phyloP scores from a whole-genome alignment of 2,797 vertebrate species.

The Zalophus californianus region DNA sequence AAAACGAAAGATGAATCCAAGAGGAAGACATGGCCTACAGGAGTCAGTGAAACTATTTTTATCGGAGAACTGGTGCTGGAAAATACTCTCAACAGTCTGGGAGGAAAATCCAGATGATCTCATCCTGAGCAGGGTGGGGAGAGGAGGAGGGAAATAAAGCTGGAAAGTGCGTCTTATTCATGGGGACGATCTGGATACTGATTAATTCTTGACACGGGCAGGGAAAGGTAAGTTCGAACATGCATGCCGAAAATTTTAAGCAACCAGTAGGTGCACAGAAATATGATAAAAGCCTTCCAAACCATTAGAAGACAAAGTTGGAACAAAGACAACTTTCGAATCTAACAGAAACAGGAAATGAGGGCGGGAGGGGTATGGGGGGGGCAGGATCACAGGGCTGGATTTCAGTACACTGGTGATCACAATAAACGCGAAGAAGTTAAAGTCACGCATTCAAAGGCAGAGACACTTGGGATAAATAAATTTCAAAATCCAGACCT shows the following conservation, averaged over 20 bases:
- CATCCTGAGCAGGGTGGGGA: not conserved
- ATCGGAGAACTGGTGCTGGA: not conserved
- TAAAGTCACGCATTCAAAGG: not conserved
- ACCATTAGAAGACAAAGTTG: not conserved
- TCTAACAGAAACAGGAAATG: not conserved
- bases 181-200: not conserved
- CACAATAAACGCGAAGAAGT: not conserved
- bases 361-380: rapidly evolving
- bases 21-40: not conserved
- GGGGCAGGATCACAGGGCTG: not conserved
- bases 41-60: not conserved
- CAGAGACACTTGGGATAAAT: not conserved
- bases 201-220: rapidly evolving
- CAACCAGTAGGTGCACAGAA: not conserved
- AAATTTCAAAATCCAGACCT: not conserved
- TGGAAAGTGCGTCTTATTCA: rapidly evolving
- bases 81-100: not conserved
- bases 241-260: not conserved
- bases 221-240: not conserved
- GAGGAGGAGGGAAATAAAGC: too few species aligned
- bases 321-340: not conserved
- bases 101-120: not conserved
- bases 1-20: not conserved
- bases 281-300: not conserved
- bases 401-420: rapidly evolving